phyloP scores from a whole-genome alignment of 2,797 vertebrate genomes.

The Carduelis carduelis region DNA sequence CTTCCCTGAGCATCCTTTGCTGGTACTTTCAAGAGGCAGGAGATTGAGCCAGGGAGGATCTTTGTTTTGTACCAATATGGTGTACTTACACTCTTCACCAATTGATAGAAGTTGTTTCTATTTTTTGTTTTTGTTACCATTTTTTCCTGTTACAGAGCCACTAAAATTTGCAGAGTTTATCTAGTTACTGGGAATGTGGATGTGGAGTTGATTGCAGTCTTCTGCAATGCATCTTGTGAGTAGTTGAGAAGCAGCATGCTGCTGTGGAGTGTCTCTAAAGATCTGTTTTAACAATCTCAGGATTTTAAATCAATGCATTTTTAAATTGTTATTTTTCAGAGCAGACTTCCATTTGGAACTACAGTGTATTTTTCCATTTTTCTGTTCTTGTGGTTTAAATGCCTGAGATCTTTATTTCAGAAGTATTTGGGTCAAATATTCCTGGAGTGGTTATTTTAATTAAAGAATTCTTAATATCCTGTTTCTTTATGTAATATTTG shows the following conservation, averaged over 20 bases:
- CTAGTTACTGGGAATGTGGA: neutral
- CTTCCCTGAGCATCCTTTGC: neutral
- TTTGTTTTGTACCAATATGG: neutral
- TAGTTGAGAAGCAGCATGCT: neutral
- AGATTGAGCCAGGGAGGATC: neutral
- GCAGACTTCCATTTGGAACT: neutral
- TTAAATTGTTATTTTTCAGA: neutral
- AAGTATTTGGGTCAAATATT: constrained; percentile 13
- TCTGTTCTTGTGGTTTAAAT: neutral
- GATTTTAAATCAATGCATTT: neutral
- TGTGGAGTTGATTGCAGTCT: neutral
- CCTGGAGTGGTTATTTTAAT: neutral
- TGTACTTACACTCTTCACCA: neutral
- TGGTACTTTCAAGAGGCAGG: neutral
- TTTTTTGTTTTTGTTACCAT: neutral
- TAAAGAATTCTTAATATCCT: neutral
- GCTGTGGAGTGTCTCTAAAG: neutral
- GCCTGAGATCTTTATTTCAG: neutral
- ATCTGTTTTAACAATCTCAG: neutral
- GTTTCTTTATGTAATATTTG: neutral
- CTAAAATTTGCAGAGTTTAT: neutral
- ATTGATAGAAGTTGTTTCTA: neutral
- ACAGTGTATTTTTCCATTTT: neutral
- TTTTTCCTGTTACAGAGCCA: neutral
- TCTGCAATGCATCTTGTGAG: neutral